Percentiles rank a stretch among this genome's conserved stretches.
Evolutionary conservation across 2,113 vertebrate species (phyloP).

Genomic region (Pomatostomus ruficeps): DNA sequence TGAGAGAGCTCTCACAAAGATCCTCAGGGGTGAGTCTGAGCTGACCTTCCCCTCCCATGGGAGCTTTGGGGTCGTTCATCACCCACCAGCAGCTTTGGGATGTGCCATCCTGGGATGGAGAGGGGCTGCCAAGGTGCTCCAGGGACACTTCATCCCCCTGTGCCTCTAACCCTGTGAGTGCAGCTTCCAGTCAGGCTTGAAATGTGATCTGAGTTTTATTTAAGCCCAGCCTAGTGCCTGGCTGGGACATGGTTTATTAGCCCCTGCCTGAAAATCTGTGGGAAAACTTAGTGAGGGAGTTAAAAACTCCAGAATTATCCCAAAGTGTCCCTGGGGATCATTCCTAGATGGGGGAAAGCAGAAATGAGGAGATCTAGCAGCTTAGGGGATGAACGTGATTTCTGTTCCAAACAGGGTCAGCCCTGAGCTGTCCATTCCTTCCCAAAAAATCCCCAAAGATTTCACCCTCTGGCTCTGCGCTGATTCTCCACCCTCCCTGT

Average conservation of each 20-base stretch:
- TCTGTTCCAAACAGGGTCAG: neutral
- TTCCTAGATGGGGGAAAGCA: neutral
- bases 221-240: neutral
- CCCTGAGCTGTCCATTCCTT: rapidly evolving
- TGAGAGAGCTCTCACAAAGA: neutral
- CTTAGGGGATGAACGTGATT: neutral
- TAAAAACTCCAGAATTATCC: neutral
- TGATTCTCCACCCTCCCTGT: neutral
- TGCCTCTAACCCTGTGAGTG: rapidly evolving
- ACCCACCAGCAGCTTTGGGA: neutral
- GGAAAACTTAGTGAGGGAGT: neutral
- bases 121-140: neutral
- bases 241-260: neutral
- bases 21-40: neutral
- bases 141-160: neutral
- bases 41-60: rapidly evolving
- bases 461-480: rapidly evolving
- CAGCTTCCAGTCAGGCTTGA: neutral
- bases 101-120: rapidly evolving
- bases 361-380: neutral
- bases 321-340: neutral
- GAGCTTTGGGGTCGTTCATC: neutral
- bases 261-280: neutral
- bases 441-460: neutral
- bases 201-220: neutral